Conservation (phyloP, 1,140 invertebrate genomes). For the Calliphora vicina region DNA sequence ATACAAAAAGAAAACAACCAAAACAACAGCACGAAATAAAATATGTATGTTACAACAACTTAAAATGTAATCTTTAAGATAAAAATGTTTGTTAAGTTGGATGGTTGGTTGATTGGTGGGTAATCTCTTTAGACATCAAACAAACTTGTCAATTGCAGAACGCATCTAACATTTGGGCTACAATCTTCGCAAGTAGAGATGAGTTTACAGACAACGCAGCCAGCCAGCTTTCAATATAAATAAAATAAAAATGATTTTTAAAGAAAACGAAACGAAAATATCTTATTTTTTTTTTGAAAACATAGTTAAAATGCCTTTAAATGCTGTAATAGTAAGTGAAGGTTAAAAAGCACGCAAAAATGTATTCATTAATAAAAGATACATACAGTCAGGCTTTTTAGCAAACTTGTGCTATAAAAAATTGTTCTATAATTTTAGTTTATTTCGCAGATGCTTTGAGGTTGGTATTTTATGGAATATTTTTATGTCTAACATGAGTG, state of each 20-base stretch:
- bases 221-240: neutral
- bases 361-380: neutral
- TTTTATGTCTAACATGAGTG: neutral
- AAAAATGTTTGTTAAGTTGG: too few relatives aligned
- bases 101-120: too few relatives aligned
- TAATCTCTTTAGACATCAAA: slow-evolving; percentile 2
- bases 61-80: too few relatives aligned
- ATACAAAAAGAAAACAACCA: too few relatives aligned
- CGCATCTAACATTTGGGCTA: neutral
- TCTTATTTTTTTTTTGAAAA: neutral
- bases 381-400: too few relatives aligned
- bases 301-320: neutral
- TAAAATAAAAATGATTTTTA: neutral
- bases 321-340: neutral
- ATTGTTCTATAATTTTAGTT: slow-evolving; percentile 11
- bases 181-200: too few relatives aligned
- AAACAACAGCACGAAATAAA: too few relatives aligned
- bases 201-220: neutral
- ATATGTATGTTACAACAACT: too few relatives aligned
- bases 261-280: too few relatives aligned
- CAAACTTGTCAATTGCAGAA: neutral
- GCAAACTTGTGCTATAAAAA: neutral
- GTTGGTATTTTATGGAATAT: neutral
- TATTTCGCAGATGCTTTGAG: neutral
- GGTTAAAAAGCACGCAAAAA: neutral